Percentiles rank a stretch among this genome's conserved stretches.
Conservation (phyloP, 1,140 invertebrate genomes). For the Lerema accius region DNA sequence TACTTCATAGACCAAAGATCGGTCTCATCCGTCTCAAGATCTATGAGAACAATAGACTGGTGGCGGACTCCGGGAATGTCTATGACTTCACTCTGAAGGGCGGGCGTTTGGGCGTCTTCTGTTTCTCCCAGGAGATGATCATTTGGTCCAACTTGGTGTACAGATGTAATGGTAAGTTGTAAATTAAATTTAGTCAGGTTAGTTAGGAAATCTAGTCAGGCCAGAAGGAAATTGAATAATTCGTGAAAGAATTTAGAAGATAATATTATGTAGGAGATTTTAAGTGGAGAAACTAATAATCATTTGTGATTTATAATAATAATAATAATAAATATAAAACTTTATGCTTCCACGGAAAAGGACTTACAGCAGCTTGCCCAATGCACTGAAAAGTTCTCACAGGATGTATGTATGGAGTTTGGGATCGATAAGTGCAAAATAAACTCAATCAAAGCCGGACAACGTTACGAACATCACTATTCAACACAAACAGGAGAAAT, state of each 20-base stretch:
- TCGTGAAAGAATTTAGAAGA: no score
- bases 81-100: slow-evolving; percentile 95
- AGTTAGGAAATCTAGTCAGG: no score
- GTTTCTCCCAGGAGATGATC: slow-evolving; percentile 98
- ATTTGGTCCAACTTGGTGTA: slow-evolving; percentile 99
- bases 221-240: no score
- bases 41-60: slow-evolving; percentile 92
- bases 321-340: no score
- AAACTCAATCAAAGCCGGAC: slow-evolving; percentile 17
- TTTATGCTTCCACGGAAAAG: slow-evolving; percentile 9
- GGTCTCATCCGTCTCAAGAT: slow-evolving; percentile 95
- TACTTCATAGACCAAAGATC: slow-evolving; percentile 95
- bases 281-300: no score
- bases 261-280: no score
- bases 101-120: slow-evolving; percentile 96
- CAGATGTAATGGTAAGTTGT: slow-evolving; percentile 96
- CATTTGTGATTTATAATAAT: no score
- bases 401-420: slow-evolving; percentile 6
- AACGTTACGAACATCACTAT: slow-evolving; percentile 3
- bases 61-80: slow-evolving; percentile 96
- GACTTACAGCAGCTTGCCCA: background rate
- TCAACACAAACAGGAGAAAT: background rate
- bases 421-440: slow-evolving; percentile 23
- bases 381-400: slow-evolving; percentile 12
- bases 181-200: no score